phyloP scores from a whole-genome alignment of 2,797 vertebrate genomes.

The Rhynchotus rufescens region DNA sequence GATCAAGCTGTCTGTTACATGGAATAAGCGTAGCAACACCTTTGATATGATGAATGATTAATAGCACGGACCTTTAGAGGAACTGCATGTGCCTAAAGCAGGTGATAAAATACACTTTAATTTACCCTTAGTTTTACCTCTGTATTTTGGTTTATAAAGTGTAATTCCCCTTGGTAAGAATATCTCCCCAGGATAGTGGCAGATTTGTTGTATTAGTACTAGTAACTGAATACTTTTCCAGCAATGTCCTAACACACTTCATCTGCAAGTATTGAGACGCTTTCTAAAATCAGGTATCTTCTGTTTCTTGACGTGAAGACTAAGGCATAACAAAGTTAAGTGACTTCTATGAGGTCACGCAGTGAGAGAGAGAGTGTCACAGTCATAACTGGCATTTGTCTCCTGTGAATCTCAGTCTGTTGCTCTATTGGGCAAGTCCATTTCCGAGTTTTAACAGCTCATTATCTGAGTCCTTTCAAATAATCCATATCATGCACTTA shows the following conservation, averaged over 20 bases:
- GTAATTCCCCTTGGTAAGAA: background rate
- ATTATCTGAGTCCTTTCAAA: background rate
- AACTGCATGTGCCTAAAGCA: conserved; percentile 1
- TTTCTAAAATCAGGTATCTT: background rate
- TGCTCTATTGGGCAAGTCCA: background rate
- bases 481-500: background rate
- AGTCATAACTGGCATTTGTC: background rate
- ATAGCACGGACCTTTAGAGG: conserved; percentile 15
- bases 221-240: background rate
- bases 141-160: background rate
- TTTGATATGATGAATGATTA: conserved; percentile 18
- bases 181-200: background rate
- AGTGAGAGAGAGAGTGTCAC: background rate
- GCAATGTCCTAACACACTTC: background rate
- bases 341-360: background rate
- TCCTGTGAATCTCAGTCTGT: background rate
- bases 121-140: background rate
- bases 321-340: background rate
- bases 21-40: background rate
- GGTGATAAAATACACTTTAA: background rate
- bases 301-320: background rate
- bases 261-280: background rate
- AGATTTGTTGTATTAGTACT: background rate
- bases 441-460: background rate
- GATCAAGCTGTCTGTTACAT: background rate